Evolutionary conservation across 2,888 invertebrate species (phyloP), one percentile per base, ranked within the genome.

Genomic region (Glyphotaelius pellucidus): DNA sequence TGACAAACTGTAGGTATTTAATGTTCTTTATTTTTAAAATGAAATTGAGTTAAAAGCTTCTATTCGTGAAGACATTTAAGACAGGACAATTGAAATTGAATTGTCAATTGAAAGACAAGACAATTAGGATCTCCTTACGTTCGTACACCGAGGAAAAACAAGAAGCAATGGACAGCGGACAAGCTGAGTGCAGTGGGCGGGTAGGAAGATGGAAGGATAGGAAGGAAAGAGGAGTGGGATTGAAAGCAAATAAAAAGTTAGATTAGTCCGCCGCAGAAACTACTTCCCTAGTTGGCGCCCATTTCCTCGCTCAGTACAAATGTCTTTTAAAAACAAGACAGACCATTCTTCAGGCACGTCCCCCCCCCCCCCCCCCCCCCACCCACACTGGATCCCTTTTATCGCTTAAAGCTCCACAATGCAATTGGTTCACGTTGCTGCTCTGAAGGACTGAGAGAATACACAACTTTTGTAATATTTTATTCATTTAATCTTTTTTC

Each of bases 241-340:
- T 25, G 67, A 25, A 25, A 67, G 35, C 9, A 83, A 35, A 83
- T 83, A 83, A 83, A n/a, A 5, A 47, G 86, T 86, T 86, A 86
- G 86, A 86, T 86, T 86, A 47, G 86, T 47, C 12, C 25, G 32
- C 31, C 25, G 67, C 25, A 67, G 67, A 67, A 67, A 67, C 67
- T 67, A 67, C 25, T 67, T 67, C 12, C 30, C 15, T 12, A 83
- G 19, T 35, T 14, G 19, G 83, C 35, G 12, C 19, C 31, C 32
- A 83, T 32, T 83, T 15, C 5, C 83, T 83, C 25, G 83, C 12
- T 83, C 85, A 42, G 86, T n/a, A 47, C 86, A 86, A 11, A 35
- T 47, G 86, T 86, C 86, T 86, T n/a, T 42, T 86, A 42, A 35
- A 42, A 42, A 42, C 30, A 42, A 86, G 85, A 42, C 42, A 86